Evolutionary conservation across 2,113 vertebrate species (phyloP), one percentile per base, ranked within the genome.

Genomic region (Symphodus melops): DNA sequence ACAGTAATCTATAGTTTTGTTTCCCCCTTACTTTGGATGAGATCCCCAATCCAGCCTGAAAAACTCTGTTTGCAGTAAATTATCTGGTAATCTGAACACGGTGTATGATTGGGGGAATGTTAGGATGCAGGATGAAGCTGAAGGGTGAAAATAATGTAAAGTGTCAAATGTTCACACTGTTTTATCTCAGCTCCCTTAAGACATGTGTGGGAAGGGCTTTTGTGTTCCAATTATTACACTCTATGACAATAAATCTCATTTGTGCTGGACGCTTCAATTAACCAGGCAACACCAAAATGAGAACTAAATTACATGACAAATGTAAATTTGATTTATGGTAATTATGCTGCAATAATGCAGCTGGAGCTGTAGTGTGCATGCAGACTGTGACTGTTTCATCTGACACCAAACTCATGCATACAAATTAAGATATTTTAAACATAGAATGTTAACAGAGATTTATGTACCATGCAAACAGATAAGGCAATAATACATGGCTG

Each of bases 261-360:
- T 89, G 77, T 17, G 17, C 65, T 75, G 72, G 81, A 80, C 20
- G 54, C 71, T 88, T 67, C 86, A 89, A 85, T 90, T 82, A 92
- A 85, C 73, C 83, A 90, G 66, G 80, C 84, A 77, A 83, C 37
- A 70, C 72, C 65, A 75, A 81, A 82, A 88, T 84, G 88, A 88
- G 69, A 75, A 64, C 81, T 85, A 84, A 91, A 92, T 89, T 81
- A 84, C 66, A 84, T 89, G 85, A 88, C 84, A 88, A 89, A 90
- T 87, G 85, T 87, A 90, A 86, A 91, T 91, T 71, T 83, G 92
- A 93, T 93, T 90, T 91, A 93, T 92, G 83, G 63, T 87, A 80
- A 92, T 90, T 89, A 82, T 48, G 46, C 72, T 39, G 77, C 88
- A 88, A 86, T 79, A 81, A 85, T 81, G 67, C 54, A 69, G 69